Evolutionary conservation across 2,888 invertebrate species (phyloP), one percentile per base, ranked within the genome.

Genomic region (Drosophila mayaguana): DNA sequence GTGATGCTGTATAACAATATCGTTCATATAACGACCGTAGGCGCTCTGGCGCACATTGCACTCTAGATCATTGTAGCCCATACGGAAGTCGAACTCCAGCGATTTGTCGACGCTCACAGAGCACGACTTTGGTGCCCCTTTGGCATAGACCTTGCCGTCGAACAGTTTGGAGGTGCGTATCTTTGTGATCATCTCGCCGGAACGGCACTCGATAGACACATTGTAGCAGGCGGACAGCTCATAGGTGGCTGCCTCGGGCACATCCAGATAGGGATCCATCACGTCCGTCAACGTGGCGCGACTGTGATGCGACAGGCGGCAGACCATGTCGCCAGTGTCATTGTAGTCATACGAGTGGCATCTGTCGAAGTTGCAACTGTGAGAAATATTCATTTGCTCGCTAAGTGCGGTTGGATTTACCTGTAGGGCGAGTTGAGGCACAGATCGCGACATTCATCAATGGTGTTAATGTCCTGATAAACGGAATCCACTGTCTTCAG

Each of bases 261-360:
- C 97, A 92, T 97, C 97, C 85, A 97, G 94, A 93, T 97, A 97
- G 55, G 97, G 97, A 90, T 97, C 97, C 94, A 96, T 96, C 88
- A 97, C 97, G 90, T 97, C 97, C 53, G 96, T 96, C 76, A 98
- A 95, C 18, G 98, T 97, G 55, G 97, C 96, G 83, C 97, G 95
- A 65, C 97, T 96, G 93, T 98, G 97, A 94, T 98, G 98, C 85
- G 97, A 97, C 54, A 98, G 95, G 83, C 98, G 95, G 94, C 98
- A 98, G 55, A 98, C 97, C 94, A 97, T 96, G 90, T 98, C 98
- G 62, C 97, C 97, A 67, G 97, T 97, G 92, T 97, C 98, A 60
- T 97, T 97, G 92, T 96, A 97, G 93, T 98, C 98, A 93, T 97
- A 98, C n/a, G 97, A 97, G 93, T 97, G 97, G 93, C 98, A 98